Percentiles rank a stretch among this genome's conserved stretches.
These are phyloP conservation scores for cat (Felis catus) DNA, from an alignment of 2,113 vertebrate species.

Conservation along the genomic window DNA sequence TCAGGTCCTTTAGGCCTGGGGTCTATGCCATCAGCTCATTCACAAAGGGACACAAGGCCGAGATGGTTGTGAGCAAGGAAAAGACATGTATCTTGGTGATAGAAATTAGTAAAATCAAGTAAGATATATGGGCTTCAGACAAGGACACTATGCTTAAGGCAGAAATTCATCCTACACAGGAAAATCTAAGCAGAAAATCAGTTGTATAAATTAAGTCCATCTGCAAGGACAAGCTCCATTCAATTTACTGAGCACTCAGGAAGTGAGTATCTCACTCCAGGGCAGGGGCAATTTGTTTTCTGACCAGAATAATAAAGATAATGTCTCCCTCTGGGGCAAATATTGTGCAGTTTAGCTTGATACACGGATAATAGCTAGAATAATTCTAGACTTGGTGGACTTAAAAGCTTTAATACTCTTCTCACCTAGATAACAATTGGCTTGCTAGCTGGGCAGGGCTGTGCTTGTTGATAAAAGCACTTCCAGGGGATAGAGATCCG, in stretches of 20 bases:
- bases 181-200: conserved; percentile 37
- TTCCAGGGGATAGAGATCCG: background rate
- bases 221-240: background rate
- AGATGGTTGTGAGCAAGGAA: background rate
- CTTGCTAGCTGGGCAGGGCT: background rate
- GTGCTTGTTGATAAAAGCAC: background rate
- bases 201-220: background rate
- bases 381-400: background rate
- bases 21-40: background rate
- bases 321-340: background rate
- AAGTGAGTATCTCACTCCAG: background rate
- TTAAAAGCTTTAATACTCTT: background rate
- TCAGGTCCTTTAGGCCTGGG: background rate
- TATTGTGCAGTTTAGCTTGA: background rate
- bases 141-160: background rate
- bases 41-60: background rate
- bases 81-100: background rate
- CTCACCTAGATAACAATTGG: background rate
- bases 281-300: conserved; percentile 2
- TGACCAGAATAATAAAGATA: background rate
- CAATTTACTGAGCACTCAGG: background rate
- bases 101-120: background rate
- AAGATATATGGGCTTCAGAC: background rate
- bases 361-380: background rate
- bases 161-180: background rate